Evolutionary conservation across 2,797 vertebrate species (phyloP), one percentile per base, ranked within the genome.

Genomic region (Acropternis orthonyx): DNA sequence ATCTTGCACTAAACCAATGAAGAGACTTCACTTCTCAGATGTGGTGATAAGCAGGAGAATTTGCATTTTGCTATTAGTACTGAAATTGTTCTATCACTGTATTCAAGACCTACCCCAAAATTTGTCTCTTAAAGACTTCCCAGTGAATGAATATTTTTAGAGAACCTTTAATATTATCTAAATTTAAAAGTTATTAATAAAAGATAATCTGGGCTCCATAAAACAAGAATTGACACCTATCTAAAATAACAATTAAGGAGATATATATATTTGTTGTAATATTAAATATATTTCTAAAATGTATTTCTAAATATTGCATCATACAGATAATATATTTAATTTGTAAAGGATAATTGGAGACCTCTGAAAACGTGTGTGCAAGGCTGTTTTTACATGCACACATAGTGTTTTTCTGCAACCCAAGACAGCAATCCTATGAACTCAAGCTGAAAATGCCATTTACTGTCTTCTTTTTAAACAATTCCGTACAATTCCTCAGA

Each of bases 371-470:
- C 49, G 10, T 48, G 27, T 69, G 15, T 71, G 28, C 14, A 71
- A 73, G 39, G n/a, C 15, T 85, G 12, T 81, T 82, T 92, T 83
- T 58, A 41, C 16, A 58, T 52, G 18, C 12, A 39, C 11, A 30
- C 6, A 9, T 2, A 37, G 4, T 22, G 14, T 37, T 92, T 85
- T 91, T 85, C 63, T 85, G 63, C 56, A 68, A 69, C 28, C 51
- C 39, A 63, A 85, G 65, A 80, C 27, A 93, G 22, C 77, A 90
- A 65, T 88, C 76, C 58, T 14, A 55, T 63, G 55, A 92, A 76
- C 37, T 95, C 69, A 73, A 85, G 69, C 71, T 86, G 71, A 90
- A 97, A 94, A 90, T 87, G 59, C 18, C 48, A n/a, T 52, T 39
- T 89, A 65, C 75, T 0, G 0, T 71, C 44, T 56, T 58, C 43